Percentiles rank a stretch among this genome's conserved stretches.
Conservation (phyloP, 2,797 vertebrate species). For the Poecilia gillii region DNA sequence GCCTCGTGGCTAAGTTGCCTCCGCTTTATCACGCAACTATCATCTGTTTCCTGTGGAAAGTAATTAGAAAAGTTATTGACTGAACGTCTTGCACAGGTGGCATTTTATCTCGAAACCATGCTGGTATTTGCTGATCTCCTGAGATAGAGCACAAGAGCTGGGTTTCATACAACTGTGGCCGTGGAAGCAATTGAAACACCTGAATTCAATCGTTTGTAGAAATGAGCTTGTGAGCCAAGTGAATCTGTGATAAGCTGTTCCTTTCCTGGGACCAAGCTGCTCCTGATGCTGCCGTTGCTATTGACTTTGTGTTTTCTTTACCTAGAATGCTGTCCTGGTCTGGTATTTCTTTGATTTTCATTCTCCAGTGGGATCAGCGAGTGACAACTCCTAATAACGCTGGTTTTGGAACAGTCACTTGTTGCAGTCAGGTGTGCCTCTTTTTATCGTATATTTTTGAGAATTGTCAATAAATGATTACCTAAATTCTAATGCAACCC, state of each 20-base stretch:
- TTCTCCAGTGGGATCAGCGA: too few relatives aligned
- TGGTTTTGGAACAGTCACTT: not conserved
- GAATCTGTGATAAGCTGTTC: not conserved
- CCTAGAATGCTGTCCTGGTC: not conserved
- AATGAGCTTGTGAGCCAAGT: not conserved
- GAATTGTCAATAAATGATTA: not conserved
- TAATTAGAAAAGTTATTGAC: not conserved
- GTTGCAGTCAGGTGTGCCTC: not conserved
- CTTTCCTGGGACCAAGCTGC: not conserved
- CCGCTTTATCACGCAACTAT: not conserved
- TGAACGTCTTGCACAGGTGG: not conserved
- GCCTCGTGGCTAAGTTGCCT: not conserved
- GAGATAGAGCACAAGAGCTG: not conserved
- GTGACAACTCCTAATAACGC: too few relatives aligned
- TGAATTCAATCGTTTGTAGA: not conserved
- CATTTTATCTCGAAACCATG: not conserved
- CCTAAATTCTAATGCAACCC: not conserved
- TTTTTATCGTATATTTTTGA: not conserved
- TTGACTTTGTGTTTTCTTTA: not conserved
- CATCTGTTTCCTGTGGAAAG: not conserved
- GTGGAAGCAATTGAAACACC: not conserved
- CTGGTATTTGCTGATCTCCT: not conserved
- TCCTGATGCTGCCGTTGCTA: not conserved
- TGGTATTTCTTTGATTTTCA: not conserved
- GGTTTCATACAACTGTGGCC: not conserved